A percentile compares a stretch with the other conserved stretches of the same genome.
phyloP scores from a whole-genome alignment of 2,113 vertebrate genomes.

The Heterotis niloticus region DNA sequence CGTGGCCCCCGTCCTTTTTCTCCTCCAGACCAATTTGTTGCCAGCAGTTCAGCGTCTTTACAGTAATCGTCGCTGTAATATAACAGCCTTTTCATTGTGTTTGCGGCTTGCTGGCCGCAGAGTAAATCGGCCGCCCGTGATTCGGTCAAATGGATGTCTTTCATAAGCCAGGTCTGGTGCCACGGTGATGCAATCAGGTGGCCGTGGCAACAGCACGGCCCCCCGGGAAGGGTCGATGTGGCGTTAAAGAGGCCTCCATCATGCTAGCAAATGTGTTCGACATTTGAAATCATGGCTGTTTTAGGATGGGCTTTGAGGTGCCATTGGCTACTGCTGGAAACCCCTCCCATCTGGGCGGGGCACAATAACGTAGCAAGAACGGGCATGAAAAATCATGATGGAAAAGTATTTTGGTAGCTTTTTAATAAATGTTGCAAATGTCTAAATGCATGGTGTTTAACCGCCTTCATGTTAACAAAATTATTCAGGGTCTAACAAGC shows the following conservation, averaged over 20 bases:
- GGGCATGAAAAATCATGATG: too few species aligned
- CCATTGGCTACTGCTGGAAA: too few species aligned
- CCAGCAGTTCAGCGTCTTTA: neutral
- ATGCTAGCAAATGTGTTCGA: too few species aligned
- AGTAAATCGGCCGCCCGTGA: neutral
- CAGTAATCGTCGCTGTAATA: neutral
- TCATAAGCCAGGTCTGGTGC: neutral
- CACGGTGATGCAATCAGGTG: neutral
- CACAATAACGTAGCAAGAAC: too few species aligned
- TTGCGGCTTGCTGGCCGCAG: neutral
- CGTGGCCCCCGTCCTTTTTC: neutral
- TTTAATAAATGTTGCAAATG: too few species aligned
- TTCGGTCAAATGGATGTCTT: slow-evolving; percentile 11
- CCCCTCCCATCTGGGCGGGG: too few species aligned
- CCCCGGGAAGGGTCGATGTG: neutral
- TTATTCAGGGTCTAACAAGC: too few species aligned
- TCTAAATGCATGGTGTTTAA: too few species aligned
- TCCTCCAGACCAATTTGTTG: neutral
- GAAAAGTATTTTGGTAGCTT: too few species aligned
- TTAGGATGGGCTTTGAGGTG: too few species aligned
- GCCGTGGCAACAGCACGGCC: neutral
- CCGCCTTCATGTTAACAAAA: too few species aligned
- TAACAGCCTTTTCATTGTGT: neutral
- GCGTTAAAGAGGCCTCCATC: neutral
- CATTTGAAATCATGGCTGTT: too few species aligned